Evolutionary conservation across 2,888 invertebrate species (phyloP), one percentile per base, ranked within the genome.

Genomic region (Drosophila paracracens): DNA sequence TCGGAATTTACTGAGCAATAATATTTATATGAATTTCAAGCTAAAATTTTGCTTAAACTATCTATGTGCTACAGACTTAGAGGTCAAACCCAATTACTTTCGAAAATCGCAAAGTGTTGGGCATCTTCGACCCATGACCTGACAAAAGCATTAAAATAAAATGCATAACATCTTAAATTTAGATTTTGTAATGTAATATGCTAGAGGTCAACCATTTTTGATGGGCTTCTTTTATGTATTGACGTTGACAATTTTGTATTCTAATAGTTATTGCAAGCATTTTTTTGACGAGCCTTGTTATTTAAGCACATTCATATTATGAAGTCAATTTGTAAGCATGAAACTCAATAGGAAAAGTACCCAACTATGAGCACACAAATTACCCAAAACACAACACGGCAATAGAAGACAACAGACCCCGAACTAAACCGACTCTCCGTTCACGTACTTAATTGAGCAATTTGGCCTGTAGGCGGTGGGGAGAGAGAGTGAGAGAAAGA

Each of bases 371-470:
- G 59, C 36, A 63, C 59, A 48, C 57, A 57, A 50, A 60, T 61
- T 62, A 67, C 29, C 54, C 63, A 48, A 48, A 67, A 63, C 53
- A 66, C 54, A 62, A 69, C n/a, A 59, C 4, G 50, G 51, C 56
- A 77, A 50, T 52, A 53, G 27, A 36, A 43, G 21, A 52, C 43
- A 59, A 59, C 58, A 57, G 54, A 35, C 29, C 21, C 16, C 21
- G 40, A 13, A 16, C 27, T n/a, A 10, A 57, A n/a, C 18, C 38
- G 16, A 57, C 31, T 43, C 50, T 56, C 52, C 29, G 52, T 68
- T 40, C 66, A 69, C 57, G 70, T 71, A 70, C 74, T 62, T 77
- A 86, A 86, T 83, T 83, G 74, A 81, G 72, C 81, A 73, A 83
- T 71, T 81, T 79, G 59, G 46, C 65, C 57, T 53, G 66, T 58